A percentile compares a stretch with the other conserved stretches of the same genome.
These are phyloP conservation scores for Spongilla lacustris DNA, from an alignment of 37 sponge, comb jelly and placozoan genomes.

Conservation along the genomic window DNA sequence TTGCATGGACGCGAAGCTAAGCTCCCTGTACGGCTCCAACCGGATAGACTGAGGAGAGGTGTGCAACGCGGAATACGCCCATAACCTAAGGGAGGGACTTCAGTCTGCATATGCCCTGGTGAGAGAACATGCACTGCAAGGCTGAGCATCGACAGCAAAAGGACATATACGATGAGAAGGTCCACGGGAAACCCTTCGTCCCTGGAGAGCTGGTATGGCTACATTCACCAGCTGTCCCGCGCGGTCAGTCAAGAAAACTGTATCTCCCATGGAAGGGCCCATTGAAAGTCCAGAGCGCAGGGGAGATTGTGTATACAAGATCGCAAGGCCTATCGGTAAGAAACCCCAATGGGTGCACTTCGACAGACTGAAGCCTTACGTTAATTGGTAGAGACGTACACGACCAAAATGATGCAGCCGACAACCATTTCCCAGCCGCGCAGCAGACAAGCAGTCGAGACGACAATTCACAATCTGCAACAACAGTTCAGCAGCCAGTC, in stretches of 20 bases:
- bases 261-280: slow-evolving; percentile 64
- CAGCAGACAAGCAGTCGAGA: not conserved
- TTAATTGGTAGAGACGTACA: no score
- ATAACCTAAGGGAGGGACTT: not conserved
- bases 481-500: no score
- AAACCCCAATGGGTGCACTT: slow-evolving; percentile 32
- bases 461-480: no score
- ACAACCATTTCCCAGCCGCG: no score
- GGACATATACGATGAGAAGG: slow-evolving; percentile 28
- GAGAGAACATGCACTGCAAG: not conserved
- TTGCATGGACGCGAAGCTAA: slow-evolving; percentile 42
- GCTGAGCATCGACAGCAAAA: not conserved
- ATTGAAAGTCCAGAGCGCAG: slow-evolving; percentile 15
- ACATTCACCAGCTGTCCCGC: slow-evolving; percentile 36
- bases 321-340: not conserved
- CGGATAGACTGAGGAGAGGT: not conserved
- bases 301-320: slow-evolving; percentile 24
- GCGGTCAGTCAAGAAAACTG: slow-evolving; percentile 37
- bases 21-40: slow-evolving; percentile 18
- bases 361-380: slow-evolving; percentile 36
- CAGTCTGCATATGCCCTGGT: slow-evolving; percentile 12
- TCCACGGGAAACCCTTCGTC: slow-evolving; percentile 34
- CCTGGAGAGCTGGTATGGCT: slow-evolving; percentile 65
- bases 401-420: no score
- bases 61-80: slow-evolving; percentile 22